Percentiles rank a stretch among this genome's conserved stretches.
Evolutionary conservation across 2,888 invertebrate species (phyloP).

Genomic region (Craniophora ligustri): DNA sequence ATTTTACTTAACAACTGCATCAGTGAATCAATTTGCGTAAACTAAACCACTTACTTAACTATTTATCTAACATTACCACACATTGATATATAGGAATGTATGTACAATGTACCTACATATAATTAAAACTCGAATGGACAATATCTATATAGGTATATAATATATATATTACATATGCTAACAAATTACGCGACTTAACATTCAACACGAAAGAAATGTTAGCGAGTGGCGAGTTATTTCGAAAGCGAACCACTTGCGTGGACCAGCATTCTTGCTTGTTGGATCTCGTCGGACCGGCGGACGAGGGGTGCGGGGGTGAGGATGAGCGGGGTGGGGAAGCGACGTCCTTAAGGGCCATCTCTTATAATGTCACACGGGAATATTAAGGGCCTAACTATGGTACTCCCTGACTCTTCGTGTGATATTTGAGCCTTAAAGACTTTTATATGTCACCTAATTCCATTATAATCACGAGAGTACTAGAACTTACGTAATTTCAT

Average conservation of each 20-base stretch:
- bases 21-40: background rate
- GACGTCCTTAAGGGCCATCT: slow-evolving; percentile 52
- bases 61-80: background rate
- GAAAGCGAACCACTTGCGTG: slow-evolving; percentile 77
- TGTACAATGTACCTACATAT: background rate
- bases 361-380: slow-evolving; percentile 23
- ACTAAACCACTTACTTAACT: background rate
- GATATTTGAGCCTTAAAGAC: no score
- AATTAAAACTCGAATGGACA: background rate
- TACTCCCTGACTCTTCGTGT: no score
- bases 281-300: slow-evolving; percentile 81
- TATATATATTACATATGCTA: no score
- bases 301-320: slow-evolving; percentile 52
- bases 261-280: slow-evolving; percentile 82
- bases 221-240: slow-evolving; percentile 75
- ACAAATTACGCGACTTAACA: slow-evolving; percentile 27
- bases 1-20: background rate
- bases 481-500: no score
- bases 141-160: slow-evolving; percentile 7
- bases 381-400: background rate
- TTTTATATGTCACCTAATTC: no score
- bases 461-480: no score
- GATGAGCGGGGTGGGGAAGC: slow-evolving; percentile 10
- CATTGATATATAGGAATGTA: background rate
- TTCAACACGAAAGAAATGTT: slow-evolving; percentile 66